Base-by-base conservation (phyloP, 2,797 vertebrate species). In the Gymnoscopelus braueri region DNA sequence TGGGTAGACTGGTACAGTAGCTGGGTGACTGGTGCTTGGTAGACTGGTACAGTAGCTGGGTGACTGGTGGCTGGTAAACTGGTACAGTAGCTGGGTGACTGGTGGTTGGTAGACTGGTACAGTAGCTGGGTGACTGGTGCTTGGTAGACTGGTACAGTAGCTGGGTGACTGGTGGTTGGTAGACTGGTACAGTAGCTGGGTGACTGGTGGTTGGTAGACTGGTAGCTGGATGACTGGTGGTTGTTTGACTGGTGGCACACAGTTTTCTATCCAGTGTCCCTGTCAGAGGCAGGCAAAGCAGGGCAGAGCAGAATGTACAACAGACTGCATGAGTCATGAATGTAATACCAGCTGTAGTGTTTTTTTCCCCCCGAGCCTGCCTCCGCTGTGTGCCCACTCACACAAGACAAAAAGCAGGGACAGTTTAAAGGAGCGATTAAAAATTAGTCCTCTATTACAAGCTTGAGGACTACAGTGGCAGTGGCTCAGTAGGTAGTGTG, bases 311-410 rank as follows among this genome's bases (percentile, higher is more conserved):
- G 19, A 48, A 66, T 66, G 81, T 71, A 79, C 69, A 53, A 67
- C 53, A 75, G 63, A 79, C 63, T 75, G 65, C 14, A 58, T 79
- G 82, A 86, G 71, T 82, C 74, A 63, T 54, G 65, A 81, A 35
- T 0, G 29, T 65, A 49, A 44, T 63, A 76, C 64, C 73, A 80
- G 78, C 72, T 78, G 75, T 73, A 64, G 39, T 47, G 64, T 53
- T 77, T 52, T 67, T 63, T 6, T 19, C 19, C 19, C 65, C 65
- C 64, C 0, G 14, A 19, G 49, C 71, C n/a, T 77, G 75, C 72
- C 64, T 85, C 82, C 78, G 79, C 69, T 26, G 50, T 55, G 57
- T 61, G 54, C 60, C 74, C 54, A 63, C 65, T 70, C 54, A 52
- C 63, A 74, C 35, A 72, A 60, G 70, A 88, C 72, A 77, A 2